Evolutionary conservation across 1,140 invertebrate genomes (phyloP).

Genomic region (Ceratoteleas bidentatus): DNA sequence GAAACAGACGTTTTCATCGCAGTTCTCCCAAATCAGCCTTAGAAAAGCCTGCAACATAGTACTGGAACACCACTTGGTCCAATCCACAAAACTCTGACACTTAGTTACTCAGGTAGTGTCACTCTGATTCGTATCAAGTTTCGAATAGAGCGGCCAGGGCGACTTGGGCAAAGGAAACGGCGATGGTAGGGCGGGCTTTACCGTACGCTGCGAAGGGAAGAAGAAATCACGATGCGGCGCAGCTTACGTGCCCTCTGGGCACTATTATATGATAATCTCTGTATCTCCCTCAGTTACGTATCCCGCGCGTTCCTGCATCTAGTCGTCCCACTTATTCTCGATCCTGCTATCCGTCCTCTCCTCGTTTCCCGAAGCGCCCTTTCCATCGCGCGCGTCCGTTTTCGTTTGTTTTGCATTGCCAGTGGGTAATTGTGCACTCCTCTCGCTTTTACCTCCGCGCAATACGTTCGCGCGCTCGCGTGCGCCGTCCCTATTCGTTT

Average conservation of each 20-base stretch:
- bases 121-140: conserved; percentile 35
- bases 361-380: conserved; percentile 41
- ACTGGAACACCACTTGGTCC: no score
- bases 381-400: conserved; percentile 58
- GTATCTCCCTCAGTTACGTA: conserved; percentile 71
- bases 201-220: conserved; percentile 75
- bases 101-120: conserved; percentile 17
- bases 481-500: conserved; percentile 70
- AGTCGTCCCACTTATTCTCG: conserved; percentile 48
- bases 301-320: conserved; percentile 36
- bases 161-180: conserved; percentile 7
- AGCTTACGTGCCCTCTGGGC: conserved; percentile 77
- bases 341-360: conserved; percentile 48
- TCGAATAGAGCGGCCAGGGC: conserved; percentile 24
- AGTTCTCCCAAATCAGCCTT: no score
- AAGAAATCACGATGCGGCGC: conserved; percentile 76
- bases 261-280: conserved; percentile 80
- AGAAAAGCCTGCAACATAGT: no score
- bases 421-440: conserved; percentile 77
- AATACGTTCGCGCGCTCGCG: conserved; percentile 68
- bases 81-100: conserved; percentile 14
- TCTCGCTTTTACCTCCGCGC: conserved; percentile 73
- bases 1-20: no score
- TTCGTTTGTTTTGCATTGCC: conserved; percentile 77
- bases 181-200: conserved; percentile 37